A percentile compares a stretch with the other conserved stretches of the same genome.
Conservation (phyloP, 2,797 vertebrate species). For the Syngnathus rostellatus region DNA sequence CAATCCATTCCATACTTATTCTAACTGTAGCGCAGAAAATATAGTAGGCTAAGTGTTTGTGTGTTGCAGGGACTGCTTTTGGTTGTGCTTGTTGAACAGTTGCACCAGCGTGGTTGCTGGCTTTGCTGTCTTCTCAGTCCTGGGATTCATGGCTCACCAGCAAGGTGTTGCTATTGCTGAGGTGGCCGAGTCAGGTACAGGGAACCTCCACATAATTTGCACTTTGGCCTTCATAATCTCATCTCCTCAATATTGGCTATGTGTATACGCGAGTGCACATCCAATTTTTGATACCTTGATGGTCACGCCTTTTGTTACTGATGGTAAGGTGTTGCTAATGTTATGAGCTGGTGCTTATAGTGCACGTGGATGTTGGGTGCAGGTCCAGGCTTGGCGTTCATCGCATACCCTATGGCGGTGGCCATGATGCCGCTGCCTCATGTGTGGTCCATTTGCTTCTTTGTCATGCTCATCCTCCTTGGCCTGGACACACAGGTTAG, state of each 20-base stretch:
- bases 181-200: slow-evolving; percentile 67
- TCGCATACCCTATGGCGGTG: slow-evolving; percentile 83
- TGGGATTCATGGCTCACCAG: slow-evolving; percentile 73
- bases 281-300: too few relatives aligned
- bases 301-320: too few relatives aligned
- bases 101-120: slow-evolving; percentile 68
- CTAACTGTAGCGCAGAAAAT: too few relatives aligned
- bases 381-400: slow-evolving; percentile 93
- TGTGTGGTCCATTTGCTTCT: slow-evolving; percentile 86
- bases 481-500: slow-evolving; percentile 88
- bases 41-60: too few relatives aligned
- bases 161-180: slow-evolving; percentile 61
- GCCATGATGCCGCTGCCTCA: slow-evolving; percentile 86
- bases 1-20: too few relatives aligned
- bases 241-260: too few relatives aligned
- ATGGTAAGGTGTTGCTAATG: too few relatives aligned
- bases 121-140: slow-evolving; percentile 73
- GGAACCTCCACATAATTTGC: too few relatives aligned
- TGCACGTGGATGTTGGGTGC: too few relatives aligned
- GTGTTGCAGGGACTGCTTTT: slow-evolving; percentile 60
- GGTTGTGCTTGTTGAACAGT: slow-evolving; percentile 69
- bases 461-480: slow-evolving; percentile 83
- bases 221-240: too few relatives aligned
- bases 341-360: too few relatives aligned
- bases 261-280: too few relatives aligned